phyloP scores from a whole-genome alignment of 2,888 invertebrate species.

The Mesorhabditis spiculigera region DNA sequence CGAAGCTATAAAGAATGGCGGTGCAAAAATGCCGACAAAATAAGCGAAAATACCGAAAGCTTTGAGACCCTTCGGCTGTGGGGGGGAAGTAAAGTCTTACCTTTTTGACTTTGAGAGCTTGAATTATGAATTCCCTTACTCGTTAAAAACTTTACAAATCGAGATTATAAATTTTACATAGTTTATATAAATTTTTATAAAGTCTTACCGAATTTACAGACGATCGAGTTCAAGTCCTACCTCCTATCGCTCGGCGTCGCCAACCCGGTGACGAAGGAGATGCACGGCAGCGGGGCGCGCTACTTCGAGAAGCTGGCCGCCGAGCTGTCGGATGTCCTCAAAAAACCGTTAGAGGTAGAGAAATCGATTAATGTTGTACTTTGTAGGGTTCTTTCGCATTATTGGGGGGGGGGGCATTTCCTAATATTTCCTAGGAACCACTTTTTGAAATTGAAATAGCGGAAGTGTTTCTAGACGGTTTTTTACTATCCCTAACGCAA shows the following conservation, averaged over 20 bases:
- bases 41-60: too few relatives aligned
- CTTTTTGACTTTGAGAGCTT: not conserved
- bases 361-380: too few relatives aligned
- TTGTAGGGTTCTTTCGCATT: too few relatives aligned
- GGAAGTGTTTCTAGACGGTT: too few relatives aligned
- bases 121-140: constrained; percentile 5
- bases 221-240: constrained; percentile 89
- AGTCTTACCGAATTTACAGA: constrained; percentile 64
- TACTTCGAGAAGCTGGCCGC: constrained; percentile 81
- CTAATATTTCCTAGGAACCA: too few relatives aligned
- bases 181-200: not conserved
- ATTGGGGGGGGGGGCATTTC: too few relatives aligned
- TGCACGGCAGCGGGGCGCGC: constrained; percentile 76
- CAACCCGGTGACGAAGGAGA: constrained; percentile 90
- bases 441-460: too few relatives aligned
- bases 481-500: too few relatives aligned
- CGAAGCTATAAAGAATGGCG: too few relatives aligned
- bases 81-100: too few relatives aligned
- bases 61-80: too few relatives aligned
- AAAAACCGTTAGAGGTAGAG: constrained; percentile 74
- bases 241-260: constrained; percentile 92
- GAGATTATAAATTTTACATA: not conserved
- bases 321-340: constrained; percentile 79
- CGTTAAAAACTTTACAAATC: not conserved
- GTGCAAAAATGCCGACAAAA: too few relatives aligned